phyloP scores from a whole-genome alignment of 2,797 vertebrate species.

The Rhinichthys osculus region DNA sequence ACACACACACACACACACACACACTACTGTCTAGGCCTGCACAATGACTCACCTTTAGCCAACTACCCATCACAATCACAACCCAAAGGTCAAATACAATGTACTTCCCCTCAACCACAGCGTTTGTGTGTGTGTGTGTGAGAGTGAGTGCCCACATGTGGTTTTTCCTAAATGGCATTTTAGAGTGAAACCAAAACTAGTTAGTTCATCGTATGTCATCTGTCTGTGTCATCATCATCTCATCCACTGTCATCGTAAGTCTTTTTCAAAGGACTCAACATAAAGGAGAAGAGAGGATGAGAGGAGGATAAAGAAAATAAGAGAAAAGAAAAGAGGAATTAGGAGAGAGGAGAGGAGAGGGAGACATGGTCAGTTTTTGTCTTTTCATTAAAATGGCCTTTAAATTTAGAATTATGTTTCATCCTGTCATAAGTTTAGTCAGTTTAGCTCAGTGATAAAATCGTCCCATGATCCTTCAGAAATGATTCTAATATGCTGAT shows the following conservation, averaged over 20 bases:
- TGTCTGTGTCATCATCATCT: slow-evolving; percentile 6
- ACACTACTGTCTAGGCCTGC: background rate
- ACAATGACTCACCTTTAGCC: slow-evolving; percentile 36
- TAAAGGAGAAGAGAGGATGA: background rate
- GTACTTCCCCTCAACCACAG: background rate
- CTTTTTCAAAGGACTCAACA: background rate
- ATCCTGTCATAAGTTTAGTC: background rate
- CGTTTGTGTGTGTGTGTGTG: background rate
- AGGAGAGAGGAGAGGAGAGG: background rate
- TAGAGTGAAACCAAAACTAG: slow-evolving; percentile 23
- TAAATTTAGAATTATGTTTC: background rate
- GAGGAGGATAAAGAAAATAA: slow-evolving; percentile 2
- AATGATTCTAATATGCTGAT: background rate
- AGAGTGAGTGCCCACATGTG: background rate
- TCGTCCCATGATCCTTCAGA: too few species aligned
- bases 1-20: background rate
- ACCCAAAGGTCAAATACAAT: slow-evolving; percentile 23
- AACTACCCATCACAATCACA: slow-evolving; percentile 15
- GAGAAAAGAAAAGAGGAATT: background rate
- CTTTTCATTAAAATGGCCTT: background rate
- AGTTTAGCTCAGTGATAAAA: too few species aligned
- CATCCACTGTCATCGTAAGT: background rate
- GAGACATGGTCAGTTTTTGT: background rate
- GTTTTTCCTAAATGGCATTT: slow-evolving; percentile 38
- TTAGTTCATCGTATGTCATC: slow-evolving; percentile 5